Evolutionary conservation across 92 coral and sea anemone genomes (phyloP).

Genomic region (Zoanthus solanderi): DNA sequence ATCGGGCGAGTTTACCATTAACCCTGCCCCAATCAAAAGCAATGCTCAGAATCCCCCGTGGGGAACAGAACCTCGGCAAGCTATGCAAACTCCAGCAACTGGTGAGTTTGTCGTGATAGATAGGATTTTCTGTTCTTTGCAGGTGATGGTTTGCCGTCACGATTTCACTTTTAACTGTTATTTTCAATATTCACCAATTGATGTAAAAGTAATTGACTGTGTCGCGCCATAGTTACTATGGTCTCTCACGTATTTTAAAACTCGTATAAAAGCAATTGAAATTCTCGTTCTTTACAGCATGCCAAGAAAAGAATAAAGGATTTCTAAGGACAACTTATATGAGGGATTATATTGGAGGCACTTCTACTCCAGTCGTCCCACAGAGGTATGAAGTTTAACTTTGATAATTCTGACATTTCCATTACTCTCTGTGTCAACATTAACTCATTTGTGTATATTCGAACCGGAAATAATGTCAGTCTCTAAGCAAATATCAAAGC

Average conservation of each 20-base stretch:
- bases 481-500: neutral
- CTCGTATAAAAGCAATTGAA: no score
- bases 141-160: neutral
- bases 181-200: no score
- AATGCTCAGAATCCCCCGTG: conserved; percentile 90
- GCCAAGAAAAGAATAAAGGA: conserved; percentile 69
- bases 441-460: conserved; percentile 6
- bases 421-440: neutral
- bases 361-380: conserved; percentile 71
- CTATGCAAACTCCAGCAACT: conserved; percentile 74
- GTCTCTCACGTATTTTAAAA: neutral
- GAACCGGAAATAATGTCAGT: conserved; percentile 31
- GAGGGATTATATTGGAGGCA: conserved; percentile 79
- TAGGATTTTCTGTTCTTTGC: neutral
- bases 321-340: conserved; percentile 89
- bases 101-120: conserved; percentile 18
- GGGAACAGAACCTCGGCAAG: conserved; percentile 85
- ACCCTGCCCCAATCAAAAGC: conserved; percentile 71
- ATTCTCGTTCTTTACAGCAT: conserved; percentile 38
- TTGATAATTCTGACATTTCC: neutral
- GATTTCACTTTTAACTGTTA: neutral
- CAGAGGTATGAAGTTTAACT: conserved; percentile 70
- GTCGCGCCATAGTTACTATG: neutral
- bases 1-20: neutral
- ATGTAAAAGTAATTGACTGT: neutral